A percentile compares a stretch with the other conserved stretches of the same genome.
phyloP scores from a whole-genome alignment of 1,140 invertebrate species.

The Sitobion miscanthi region DNA sequence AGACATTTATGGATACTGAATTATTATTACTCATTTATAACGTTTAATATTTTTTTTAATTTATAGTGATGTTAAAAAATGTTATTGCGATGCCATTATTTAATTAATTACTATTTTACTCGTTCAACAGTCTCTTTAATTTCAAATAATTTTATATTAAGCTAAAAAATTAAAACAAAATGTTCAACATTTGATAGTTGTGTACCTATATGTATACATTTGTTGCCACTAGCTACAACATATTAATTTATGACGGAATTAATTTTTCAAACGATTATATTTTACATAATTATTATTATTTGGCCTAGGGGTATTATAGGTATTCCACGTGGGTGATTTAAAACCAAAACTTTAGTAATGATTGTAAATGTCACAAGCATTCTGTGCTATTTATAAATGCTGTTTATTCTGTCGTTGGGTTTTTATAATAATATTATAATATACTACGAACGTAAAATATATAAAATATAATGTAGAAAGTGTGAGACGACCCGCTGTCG shows the following conservation, averaged over 20 bases:
- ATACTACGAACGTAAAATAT: background rate
- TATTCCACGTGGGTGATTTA: background rate
- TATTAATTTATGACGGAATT: too few species aligned
- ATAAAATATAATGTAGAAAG: background rate
- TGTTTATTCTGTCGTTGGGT: background rate
- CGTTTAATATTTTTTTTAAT: background rate
- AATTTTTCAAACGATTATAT: too few species aligned
- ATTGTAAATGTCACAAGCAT: background rate
- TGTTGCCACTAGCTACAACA: background rate
- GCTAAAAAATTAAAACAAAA: background rate
- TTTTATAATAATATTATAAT: background rate
- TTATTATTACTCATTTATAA: background rate
- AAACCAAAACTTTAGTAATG: background rate
- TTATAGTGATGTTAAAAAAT: background rate
- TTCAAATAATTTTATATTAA: background rate
- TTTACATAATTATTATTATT: too few species aligned
- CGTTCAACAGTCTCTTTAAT: background rate
- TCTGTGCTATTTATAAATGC: background rate
- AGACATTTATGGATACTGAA: background rate
- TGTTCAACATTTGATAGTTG: background rate
- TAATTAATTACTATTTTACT: constrained; percentile 7
- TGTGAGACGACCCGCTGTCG: background rate
- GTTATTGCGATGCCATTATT: background rate
- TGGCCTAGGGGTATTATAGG: too few species aligned
- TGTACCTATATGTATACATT: background rate